These are phyloP conservation scores for Myripristis jacobus DNA, from an alignment of 2,797 vertebrate species.

Conservation along the genomic window DNA sequence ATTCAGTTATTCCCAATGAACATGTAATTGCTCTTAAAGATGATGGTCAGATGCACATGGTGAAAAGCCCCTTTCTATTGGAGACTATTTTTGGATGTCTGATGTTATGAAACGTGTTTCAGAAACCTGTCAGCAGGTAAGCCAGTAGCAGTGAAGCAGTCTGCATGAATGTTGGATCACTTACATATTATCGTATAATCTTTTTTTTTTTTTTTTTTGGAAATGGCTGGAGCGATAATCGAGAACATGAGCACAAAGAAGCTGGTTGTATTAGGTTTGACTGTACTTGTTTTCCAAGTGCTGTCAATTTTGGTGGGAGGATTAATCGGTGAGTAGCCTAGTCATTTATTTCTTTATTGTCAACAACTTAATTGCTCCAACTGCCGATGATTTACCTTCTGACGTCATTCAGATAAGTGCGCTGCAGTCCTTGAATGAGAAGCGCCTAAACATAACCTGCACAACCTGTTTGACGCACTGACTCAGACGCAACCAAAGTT, in stretches of 20 bases:
- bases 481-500: no score
- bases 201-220: neutral
- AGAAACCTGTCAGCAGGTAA: constrained; percentile 4
- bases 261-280: constrained; percentile 28
- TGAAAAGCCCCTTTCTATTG: no score
- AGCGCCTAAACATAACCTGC: no score
- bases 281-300: constrained; percentile 47
- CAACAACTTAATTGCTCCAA: neutral
- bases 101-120: no score
- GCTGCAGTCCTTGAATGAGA: no score
- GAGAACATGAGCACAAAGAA: constrained; percentile 61
- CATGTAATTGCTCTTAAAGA: neutral
- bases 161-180: neutral
- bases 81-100: no score
- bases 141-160: constrained; percentile 28
- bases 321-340: constrained; percentile 86
- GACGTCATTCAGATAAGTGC: no score
- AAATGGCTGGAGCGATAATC: constrained; percentile 57
- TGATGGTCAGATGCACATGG: no score
- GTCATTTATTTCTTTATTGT: neutral
- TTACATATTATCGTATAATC: neutral
- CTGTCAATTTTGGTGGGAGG: constrained; percentile 82
- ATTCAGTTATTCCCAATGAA: neutral
- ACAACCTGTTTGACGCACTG: no score
- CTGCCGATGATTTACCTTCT: no score